A percentile compares a stretch with the other conserved stretches of the same genome.
Evolutionary conservation across 2,888 invertebrate species (phyloP).

Genomic region (Xestia ashworthii): DNA sequence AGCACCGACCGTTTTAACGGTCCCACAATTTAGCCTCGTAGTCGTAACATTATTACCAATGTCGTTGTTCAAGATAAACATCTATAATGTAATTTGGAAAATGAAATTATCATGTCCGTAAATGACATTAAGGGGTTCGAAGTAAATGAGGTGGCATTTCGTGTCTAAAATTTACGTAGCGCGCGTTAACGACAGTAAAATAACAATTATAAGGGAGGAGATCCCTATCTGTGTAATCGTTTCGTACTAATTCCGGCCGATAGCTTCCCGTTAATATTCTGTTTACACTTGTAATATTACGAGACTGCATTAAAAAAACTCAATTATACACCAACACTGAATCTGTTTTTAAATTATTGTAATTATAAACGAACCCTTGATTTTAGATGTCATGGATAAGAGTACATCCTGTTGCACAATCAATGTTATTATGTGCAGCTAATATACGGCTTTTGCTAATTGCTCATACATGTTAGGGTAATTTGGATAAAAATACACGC

Average conservation of each 20-base stretch:
- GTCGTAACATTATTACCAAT: constrained; percentile 69
- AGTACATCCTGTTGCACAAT: constrained; percentile 66
- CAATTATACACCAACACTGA: constrained; percentile 56
- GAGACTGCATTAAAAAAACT: constrained; percentile 69
- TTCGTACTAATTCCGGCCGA: constrained; percentile 80
- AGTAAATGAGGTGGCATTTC: constrained; percentile 80
- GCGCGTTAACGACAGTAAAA: constrained; percentile 83
- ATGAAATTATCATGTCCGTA: constrained; percentile 83
- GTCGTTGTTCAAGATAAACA: constrained; percentile 75
- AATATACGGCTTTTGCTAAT: constrained; percentile 53
- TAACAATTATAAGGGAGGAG: constrained; percentile 78
- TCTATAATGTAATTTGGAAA: constrained; percentile 82
- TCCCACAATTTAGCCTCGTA: constrained; percentile 72
- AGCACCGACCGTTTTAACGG: constrained; percentile 73
- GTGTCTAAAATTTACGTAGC: constrained; percentile 76
- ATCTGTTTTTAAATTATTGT: constrained; percentile 60
- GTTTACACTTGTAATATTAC: constrained; percentile 77
- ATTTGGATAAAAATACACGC: constrained; percentile 52
- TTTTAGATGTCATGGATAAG: constrained; percentile 67
- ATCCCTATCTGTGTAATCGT: constrained; percentile 83
- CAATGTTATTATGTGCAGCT: constrained; percentile 52
- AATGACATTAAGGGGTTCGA: constrained; percentile 75
- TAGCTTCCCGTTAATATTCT: constrained; percentile 75
- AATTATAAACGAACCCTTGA: constrained; percentile 63
- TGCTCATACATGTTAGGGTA: constrained; percentile 39